Evolutionary conservation across 2,888 invertebrate species (phyloP), one percentile per base, ranked within the genome.

Genomic region (Aethes cnicana): DNA sequence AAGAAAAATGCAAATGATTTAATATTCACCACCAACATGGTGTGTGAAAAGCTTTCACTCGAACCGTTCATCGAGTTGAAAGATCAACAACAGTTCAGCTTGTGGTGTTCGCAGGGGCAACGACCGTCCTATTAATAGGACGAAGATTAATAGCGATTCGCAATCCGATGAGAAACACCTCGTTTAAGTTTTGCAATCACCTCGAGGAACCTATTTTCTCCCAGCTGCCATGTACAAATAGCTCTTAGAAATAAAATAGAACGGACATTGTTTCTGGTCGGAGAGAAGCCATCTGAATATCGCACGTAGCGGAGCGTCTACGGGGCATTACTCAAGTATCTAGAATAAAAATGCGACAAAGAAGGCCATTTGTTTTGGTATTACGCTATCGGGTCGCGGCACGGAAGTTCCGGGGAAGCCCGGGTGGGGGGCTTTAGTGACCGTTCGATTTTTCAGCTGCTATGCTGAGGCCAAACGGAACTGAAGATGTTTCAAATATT

Each of bases 291-390:
- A 69, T 70, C 66, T 69, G 72, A 75, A 75, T 74, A 71, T 68
- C 69, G 68, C 71, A 70, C 64, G 67, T 66, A 58, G 69, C 59
- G 36, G 28, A 55, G 58, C 66, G 69, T 73, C 71, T 72, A 74
- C 64, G 67, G 63, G 64, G 69, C 73, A 81, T 83, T 81, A 80
- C 74, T 83, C 77, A 78, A 72, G 74, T 75, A 73, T 73, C 69
- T 74, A 63, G 75, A 79, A 76, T 77, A 82, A 78, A 79, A 77
- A 78, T 66, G 65, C 68, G 80, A 75, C 77, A 77, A 73, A 77
- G 72, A 68, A 74, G 73, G 77, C 76, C 74, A 85, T 85, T 85
- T 82, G 83, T 85, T 85, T 82, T 68, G 80, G 84, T 81, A 83
- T 85, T 84, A 85, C 69, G 74, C 71, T 84, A 81, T 84, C 81